Percentiles rank a stretch among this genome's conserved stretches.
Conservation (phyloP, 1,140 invertebrate species). For the Bombus sibiricus region DNA sequence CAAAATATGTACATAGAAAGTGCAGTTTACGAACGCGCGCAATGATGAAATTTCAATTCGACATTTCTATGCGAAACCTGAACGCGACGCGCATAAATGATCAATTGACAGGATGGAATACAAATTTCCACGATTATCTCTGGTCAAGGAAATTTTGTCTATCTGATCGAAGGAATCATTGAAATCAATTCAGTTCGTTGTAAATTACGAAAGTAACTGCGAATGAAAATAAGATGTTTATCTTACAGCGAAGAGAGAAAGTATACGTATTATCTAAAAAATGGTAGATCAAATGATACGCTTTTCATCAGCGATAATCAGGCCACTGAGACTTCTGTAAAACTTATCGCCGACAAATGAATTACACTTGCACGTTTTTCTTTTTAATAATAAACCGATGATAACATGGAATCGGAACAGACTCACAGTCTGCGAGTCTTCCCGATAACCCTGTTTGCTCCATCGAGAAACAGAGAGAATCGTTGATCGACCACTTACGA, state of each 20-base stretch:
- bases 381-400: not conserved
- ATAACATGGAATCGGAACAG: constrained; percentile 41
- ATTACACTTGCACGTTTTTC: not conserved
- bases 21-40: constrained; percentile 21
- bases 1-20: constrained; percentile 24
- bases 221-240: not conserved
- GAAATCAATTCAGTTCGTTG: not conserved
- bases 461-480: not conserved
- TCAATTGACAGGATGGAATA: constrained; percentile 19
- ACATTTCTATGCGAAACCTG: not conserved
- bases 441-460: constrained; percentile 55
- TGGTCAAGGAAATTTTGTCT: not conserved
- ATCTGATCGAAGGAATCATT: not conserved
- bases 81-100: constrained; percentile 30
- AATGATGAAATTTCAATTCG: constrained; percentile 42
- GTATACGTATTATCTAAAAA: not conserved
- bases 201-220: not conserved
- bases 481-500: not conserved
- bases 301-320: not conserved
- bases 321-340: not conserved
- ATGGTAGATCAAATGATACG: not conserved
- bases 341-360: not conserved
- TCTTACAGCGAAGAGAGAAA: not conserved
- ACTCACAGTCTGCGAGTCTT: constrained; percentile 45
- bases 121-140: constrained; percentile 23